Base-by-base conservation (phyloP, 2,888 invertebrate genomes). In the Drosophila pseudotalamancana region DNA sequence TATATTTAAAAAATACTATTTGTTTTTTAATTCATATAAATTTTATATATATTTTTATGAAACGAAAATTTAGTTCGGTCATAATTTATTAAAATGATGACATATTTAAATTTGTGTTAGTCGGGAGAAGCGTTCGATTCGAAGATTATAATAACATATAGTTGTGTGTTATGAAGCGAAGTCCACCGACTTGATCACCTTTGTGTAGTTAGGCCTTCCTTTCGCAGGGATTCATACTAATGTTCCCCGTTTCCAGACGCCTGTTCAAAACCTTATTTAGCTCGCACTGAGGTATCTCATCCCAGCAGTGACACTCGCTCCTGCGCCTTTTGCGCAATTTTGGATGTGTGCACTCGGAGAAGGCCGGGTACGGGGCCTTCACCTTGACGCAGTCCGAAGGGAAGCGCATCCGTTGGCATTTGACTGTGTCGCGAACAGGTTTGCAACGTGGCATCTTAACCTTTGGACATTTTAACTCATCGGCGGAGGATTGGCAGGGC, bases 361-460 rank as follows among this genome's bases (percentile, higher is more conserved):
- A 83, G 0, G 88, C 5, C 0, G 83, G 83, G 35, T 87, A 87
- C 0, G 83, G 83, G 0, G 67, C 25, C 6, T 68, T 76, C 1
- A 83, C 32, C 18, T 87, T 83, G 0, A 1, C 11, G 40, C 83
- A 83, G 8, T 42, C 39, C 0, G 21, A 12, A 0, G 56, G 64
- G 0, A 1, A 6, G 0, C 67, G 61, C 0, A 12, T 2, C 0
- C 9, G 0, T 0, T 48, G 6, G 19, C 83, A 87, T 0, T 23
- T 35, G 0, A 50, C 14, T 0, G 48, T 29, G 0, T 4, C 9
- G 0, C 40, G 39, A 0, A 32, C 78, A 0, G 62, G 19, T 6
- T 6, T 46, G 9, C 83, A 83, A 0, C 45, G 14, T 0, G 78
- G 61, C 43, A 61, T 1, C 0, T 0, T 32, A 0, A 82, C n/a